Conservation (phyloP, 2,113 vertebrate species). For the Propithecus coquereli region DNA sequence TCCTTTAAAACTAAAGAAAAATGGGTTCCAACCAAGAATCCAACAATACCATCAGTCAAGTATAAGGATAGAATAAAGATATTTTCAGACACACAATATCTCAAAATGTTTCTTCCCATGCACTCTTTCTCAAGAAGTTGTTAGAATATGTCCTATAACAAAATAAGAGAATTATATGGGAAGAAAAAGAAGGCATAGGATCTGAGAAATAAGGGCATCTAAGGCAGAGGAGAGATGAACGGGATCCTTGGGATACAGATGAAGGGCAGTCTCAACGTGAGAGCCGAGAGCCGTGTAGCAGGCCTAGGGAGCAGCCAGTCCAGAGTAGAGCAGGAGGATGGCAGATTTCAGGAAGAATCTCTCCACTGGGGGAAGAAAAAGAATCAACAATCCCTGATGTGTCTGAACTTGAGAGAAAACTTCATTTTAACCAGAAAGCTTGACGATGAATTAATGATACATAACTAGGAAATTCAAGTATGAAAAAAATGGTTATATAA, state of each 20-base stretch:
- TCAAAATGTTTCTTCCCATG: neutral
- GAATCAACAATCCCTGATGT: neutral
- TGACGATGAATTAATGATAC: neutral
- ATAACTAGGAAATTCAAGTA: neutral
- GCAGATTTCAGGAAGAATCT: neutral
- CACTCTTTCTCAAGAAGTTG: neutral
- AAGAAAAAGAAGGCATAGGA: neutral
- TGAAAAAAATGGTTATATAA: neutral
- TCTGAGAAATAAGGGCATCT: neutral
- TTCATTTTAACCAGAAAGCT: neutral
- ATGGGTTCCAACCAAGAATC: neutral
- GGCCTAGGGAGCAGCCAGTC: neutral
- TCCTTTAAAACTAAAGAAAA: neutral
- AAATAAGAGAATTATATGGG: neutral
- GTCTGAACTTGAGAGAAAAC: neutral
- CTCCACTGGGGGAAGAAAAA: neutral
- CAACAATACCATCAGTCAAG: neutral
- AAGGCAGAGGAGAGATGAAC: neutral
- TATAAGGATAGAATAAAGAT: neutral
- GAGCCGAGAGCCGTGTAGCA: neutral
- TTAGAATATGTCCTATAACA: neutral
- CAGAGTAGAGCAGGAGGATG: neutral
- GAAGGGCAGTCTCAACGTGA: neutral
- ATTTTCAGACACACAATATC: neutral
- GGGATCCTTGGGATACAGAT: neutral